Evolutionary conservation across 2,113 vertebrate genomes (phyloP), one percentile per base, ranked within the genome.

Genomic region (Holacanthus passer): DNA sequence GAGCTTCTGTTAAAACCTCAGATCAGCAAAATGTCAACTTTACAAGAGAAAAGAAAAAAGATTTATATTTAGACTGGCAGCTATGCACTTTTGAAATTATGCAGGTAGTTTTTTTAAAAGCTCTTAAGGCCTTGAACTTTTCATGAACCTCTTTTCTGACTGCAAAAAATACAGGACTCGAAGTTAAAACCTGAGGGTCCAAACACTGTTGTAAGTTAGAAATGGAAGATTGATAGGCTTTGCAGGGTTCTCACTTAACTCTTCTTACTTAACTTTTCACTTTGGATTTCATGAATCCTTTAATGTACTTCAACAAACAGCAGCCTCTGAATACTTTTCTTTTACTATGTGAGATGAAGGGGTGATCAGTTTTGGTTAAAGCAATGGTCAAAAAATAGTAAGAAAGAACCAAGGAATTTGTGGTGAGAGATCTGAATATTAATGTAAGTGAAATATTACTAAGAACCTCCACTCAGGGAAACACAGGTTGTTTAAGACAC

Each of bases 61-160:
- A 17, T 70, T 47, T 45, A 52, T 77, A 29, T 74, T 65, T n/a
- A 47, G 16, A 63, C 24, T 37, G 73, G 41, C 55, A 77, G 56
- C 67, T 73, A n/a, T 35, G 3, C 29, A 53, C 22, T 43, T 73
- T 19, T 37, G 22, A 64, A 24, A 63, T 56, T 16, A 27, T 24
- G 35, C 41, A 56, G 16, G 1, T 19, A 3, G 22, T 3, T n/a
- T 27, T 66, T 27, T 29, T 35, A 24, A 27, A 20, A 45, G 41
- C 11, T 2, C 17, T 76, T 16, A 52, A n/a, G 6, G 47, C 17
- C 4, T 27, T 39, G 9, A 17, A 56, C 55, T 32, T 50, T 3
- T 48, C 39, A 17, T 37, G 39, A 24, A 37, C 27, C 47, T 17
- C 2, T 27, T 58, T 32, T 69, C 17, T 3, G 41, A 22, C 9